A percentile compares a stretch with the other conserved stretches of the same genome.
These are phyloP conservation scores for Bombus consobrinus DNA, from an alignment of 1,140 invertebrate genomes.

Conservation along the genomic window DNA sequence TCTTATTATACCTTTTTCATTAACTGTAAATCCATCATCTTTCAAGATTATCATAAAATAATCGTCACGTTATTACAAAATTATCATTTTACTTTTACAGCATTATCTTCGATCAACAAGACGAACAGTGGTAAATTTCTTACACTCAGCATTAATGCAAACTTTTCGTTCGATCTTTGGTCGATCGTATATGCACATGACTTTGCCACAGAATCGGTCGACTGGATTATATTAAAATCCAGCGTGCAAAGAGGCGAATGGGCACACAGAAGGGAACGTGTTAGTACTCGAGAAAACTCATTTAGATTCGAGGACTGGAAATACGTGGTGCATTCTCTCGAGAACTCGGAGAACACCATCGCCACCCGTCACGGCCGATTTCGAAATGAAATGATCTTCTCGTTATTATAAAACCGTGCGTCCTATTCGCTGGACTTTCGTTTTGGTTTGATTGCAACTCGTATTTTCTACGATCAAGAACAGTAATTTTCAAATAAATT, in stretches of 20 bases:
- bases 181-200: neutral
- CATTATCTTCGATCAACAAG: neutral
- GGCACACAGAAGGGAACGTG: neutral
- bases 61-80: neutral
- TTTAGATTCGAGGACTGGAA: slow-evolving; percentile 38
- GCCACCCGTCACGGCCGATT: slow-evolving; percentile 1
- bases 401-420: slow-evolving; percentile 33
- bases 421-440: neutral
- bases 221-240: slow-evolving; percentile 37
- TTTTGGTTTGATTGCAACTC: neutral
- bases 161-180: neutral
- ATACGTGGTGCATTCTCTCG: slow-evolving; percentile 30
- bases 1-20: too few relatives aligned
- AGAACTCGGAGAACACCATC: slow-evolving; percentile 17
- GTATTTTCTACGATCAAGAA: neutral
- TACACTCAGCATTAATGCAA: neutral
- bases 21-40: neutral
- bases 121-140: neutral
- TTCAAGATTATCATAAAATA: neutral
- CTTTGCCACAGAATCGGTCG: neutral
- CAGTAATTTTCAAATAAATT: neutral
- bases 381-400: slow-evolving; percentile 16
- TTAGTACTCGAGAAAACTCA: slow-evolving; percentile 43
- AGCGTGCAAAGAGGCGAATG: neutral
- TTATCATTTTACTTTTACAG: neutral